Conservation (phyloP, 2,113 vertebrate species). For the Vulpes lagopus region DNA sequence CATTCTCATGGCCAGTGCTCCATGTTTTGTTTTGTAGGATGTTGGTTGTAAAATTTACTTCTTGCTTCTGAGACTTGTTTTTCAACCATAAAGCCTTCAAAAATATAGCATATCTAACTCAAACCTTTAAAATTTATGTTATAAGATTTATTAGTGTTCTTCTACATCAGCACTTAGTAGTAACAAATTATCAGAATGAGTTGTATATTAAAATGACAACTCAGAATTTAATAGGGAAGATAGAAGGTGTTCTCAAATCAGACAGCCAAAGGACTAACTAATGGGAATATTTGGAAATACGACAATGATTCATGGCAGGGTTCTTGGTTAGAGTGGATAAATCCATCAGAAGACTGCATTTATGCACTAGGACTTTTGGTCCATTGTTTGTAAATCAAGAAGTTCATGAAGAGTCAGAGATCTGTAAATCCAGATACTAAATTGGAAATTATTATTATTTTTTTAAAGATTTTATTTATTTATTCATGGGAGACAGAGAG, state of each 20-base stretch:
- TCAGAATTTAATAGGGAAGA: constrained; percentile 83
- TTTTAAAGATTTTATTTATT: too few relatives aligned
- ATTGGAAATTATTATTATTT: constrained; percentile 70
- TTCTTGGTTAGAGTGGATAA: constrained; percentile 78
- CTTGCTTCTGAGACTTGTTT: constrained; percentile 76
- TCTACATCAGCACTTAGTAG: constrained; percentile 85
- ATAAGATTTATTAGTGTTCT: constrained; percentile 81
- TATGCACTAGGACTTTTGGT: constrained; percentile 78
- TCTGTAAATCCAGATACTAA: constrained; percentile 82
- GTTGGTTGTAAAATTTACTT: constrained; percentile 58
- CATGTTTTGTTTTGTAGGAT: constrained; percentile 59
- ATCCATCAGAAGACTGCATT: constrained; percentile 79
- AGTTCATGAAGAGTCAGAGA: constrained; percentile 77
- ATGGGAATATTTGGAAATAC: constrained; percentile 84
- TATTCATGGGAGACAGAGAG: too few relatives aligned
- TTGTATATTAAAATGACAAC: constrained; percentile 84
- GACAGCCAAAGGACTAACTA: constrained; percentile 85
- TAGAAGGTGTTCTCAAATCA: constrained; percentile 85
- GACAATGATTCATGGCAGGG: constrained; percentile 81
- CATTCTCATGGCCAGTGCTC: not conserved
- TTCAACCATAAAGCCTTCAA: constrained; percentile 73
- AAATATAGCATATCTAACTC: constrained; percentile 64
- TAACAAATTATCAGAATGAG: constrained; percentile 84
- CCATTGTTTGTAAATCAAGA: constrained; percentile 84
- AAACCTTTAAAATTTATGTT: constrained; percentile 84